Percentiles rank a stretch among this genome's conserved stretches.
Evolutionary conservation across 1,140 invertebrate genomes (phyloP).

Genomic region (Drosophila miranda): DNA sequence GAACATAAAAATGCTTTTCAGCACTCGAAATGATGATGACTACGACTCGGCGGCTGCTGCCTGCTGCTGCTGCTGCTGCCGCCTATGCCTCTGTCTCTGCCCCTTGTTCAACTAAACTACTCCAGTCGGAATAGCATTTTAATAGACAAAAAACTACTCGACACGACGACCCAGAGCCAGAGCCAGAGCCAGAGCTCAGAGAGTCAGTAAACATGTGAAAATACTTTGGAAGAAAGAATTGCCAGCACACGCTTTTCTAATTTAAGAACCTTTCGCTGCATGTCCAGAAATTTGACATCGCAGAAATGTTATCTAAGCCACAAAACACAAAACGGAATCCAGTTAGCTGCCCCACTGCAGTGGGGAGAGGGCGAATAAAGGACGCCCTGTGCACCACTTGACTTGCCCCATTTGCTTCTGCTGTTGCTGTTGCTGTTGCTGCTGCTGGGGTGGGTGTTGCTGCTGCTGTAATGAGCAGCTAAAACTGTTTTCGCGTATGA

Average conservation of each 20-base stretch:
- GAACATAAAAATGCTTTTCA: slow-evolving; percentile 81
- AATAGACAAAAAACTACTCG: slow-evolving; percentile 63
- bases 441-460: slow-evolving; percentile 49
- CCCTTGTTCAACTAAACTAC: slow-evolving; percentile 70
- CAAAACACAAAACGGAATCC: slow-evolving; percentile 44
- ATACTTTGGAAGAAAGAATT: slow-evolving; percentile 63
- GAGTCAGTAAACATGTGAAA: slow-evolving; percentile 71
- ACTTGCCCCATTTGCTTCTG: slow-evolving; percentile 54
- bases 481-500: slow-evolving; percentile 29
- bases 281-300: slow-evolving; percentile 75
- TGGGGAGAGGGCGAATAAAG: slow-evolving; percentile 48
- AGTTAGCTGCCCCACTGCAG: slow-evolving; percentile 61
- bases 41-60: slow-evolving; percentile 38
- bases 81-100: slow-evolving; percentile 6
- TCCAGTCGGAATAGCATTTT: slow-evolving; percentile 80
- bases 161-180: slow-evolving; percentile 63
- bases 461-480: slow-evolving; percentile 61
- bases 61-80: not conserved
- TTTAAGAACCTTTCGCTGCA: slow-evolving; percentile 77
- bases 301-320: slow-evolving; percentile 57
- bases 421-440: slow-evolving; percentile 30
- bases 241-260: slow-evolving; percentile 79
- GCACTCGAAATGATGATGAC: slow-evolving; percentile 72
- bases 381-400: slow-evolving; percentile 40
- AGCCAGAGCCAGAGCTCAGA: slow-evolving; percentile 22